Evolutionary conservation across 2,888 invertebrate species (phyloP), one percentile per base, ranked within the genome.

Genomic region (Allacma fusca): DNA sequence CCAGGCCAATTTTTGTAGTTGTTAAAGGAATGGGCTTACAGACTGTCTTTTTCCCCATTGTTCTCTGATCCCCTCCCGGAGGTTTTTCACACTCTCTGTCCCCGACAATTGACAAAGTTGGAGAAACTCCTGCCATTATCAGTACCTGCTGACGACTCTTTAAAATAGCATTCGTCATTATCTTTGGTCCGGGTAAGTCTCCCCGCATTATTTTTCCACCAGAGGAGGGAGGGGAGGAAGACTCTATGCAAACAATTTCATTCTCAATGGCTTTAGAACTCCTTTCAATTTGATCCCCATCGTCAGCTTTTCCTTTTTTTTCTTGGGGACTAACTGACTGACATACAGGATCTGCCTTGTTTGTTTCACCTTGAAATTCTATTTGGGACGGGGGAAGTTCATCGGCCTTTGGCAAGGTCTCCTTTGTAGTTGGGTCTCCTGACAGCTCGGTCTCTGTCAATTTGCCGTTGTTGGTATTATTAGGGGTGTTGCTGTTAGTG

Each of bases 161-260:
- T 5, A 82, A 67, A 21, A 77, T 79, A 1, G 82, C 80, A 74
- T 80, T 82, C 59, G 82, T 82, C 73, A 82, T 80, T 19, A 82
- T 82, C 57, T 79, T 79, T 24, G 81, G 69, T 13, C 81, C 82
- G 19, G 80, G 81, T n/a, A 57, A 40, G 26, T 68, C 69, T 24
- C 44, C 57, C 57, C 68, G 5, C 19, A 50, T 16, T 50, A 50
- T 16, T 50, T 50, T 50, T 16, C 50, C 50, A 19, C 9, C 19
- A 2, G 50, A 19, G 4, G 50, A 50, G n/a, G n/a, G 19, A 19
- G 50, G n/a, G 50, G 19, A 19, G n/a, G 50, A 50, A 50, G 50
- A 50, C 16, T 1, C 9, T 2, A 19, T 16, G 19, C 1, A 16
- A 50, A 16, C 19, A n/a, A 19, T 50, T 5, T 50, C n/a, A 19